Base-by-base conservation (phyloP, 2,113 vertebrate genomes). In the Nothocercus julius region DNA sequence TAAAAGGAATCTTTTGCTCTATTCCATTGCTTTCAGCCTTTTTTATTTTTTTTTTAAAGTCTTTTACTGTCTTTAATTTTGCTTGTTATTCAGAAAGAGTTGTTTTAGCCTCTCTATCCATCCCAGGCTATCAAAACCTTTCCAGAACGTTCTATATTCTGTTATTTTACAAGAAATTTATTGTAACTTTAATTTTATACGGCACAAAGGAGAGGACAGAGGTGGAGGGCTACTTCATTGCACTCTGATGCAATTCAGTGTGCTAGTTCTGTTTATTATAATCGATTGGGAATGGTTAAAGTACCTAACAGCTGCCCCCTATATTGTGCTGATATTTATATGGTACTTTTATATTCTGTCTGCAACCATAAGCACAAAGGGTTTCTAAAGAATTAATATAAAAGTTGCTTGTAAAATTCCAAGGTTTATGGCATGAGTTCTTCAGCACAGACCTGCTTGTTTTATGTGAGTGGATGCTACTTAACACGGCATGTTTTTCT, bases 301-400 rank as follows among this genome's bases (percentile, higher is more conserved):
- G 87, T 90, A 95, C 94, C 80, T 84, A 96, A 92, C 84, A 96
- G 95, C 96, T 96, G 69, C 82, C 88, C 13, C 4, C 95, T 90
- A 58, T 79, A 95, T 92, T 93, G 87, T 90, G 72, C 87, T 95
- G 96, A 96, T 97, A 92, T 94, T 97, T 96, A 96, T 92, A 91
- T 77, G 87, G 92, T 93, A 72, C 88, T 87, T 97, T 96, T 96
- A 97, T 93, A 97, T 87, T 96, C 95, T 93, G 95, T 95, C 93
- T 95, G 94, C 96, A 97, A 96, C 96, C 82, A 62, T 88, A 95
- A 96, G 93, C 97, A 96, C 91, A 97, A 95, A 92, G 94, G 64
- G 75, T 96, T 96, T 96, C 91, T 87, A 97, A 97, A 96, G 91
- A 97, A 97, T 96, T 96, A 95, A 93, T 97, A 92, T 95, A 95